Conservation (phyloP, 2,888 invertebrate genomes). For the Baronia brevicornis region DNA sequence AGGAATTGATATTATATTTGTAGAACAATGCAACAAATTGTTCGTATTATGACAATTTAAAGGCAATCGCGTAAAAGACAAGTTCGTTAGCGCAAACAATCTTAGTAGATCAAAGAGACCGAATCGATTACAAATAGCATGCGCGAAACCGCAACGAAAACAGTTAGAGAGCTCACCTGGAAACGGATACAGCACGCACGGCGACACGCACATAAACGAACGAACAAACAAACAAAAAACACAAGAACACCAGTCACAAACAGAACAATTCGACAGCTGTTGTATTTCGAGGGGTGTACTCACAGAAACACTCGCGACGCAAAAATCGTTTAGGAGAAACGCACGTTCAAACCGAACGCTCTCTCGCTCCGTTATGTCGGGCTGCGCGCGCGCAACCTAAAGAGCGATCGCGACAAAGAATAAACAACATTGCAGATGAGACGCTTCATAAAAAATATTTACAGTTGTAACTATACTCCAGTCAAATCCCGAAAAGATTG, state of each 20-base stretch:
- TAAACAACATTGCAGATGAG: too few relatives aligned
- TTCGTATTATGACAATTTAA: too few relatives aligned
- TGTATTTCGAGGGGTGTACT: slow-evolving; percentile 7
- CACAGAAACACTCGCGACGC: slow-evolving; percentile 26
- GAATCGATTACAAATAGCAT: slow-evolving; percentile 26
- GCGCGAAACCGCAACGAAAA: slow-evolving; percentile 19
- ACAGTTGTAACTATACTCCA: too few relatives aligned
- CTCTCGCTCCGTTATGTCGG: slow-evolving; percentile 56
- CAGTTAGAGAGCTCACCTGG: slow-evolving; percentile 21
- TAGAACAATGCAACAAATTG: too few relatives aligned
- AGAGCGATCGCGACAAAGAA: slow-evolving; percentile 51
- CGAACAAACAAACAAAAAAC: slow-evolving; percentile 8
- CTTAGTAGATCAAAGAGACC: slow-evolving; percentile 23
- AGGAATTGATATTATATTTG: too few relatives aligned
- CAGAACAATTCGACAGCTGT: slow-evolving; percentile 8
- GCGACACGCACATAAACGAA: slow-evolving; percentile 4
- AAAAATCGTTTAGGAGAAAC: slow-evolving; percentile 19
- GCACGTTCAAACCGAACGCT: slow-evolving; percentile 36
- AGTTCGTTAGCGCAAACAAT: too few relatives aligned
- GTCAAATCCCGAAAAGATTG: too few relatives aligned
- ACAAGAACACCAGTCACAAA: slow-evolving; percentile 15
- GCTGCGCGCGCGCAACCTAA: slow-evolving; percentile 31
- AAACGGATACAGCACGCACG: slow-evolving; percentile 1
- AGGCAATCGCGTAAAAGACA: slow-evolving; percentile 28
- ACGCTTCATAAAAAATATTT: too few relatives aligned